Percentiles rank a stretch among this genome's conserved stretches.
phyloP scores from a whole-genome alignment of 2,113 vertebrate genomes.

The Eclectus roratus region DNA sequence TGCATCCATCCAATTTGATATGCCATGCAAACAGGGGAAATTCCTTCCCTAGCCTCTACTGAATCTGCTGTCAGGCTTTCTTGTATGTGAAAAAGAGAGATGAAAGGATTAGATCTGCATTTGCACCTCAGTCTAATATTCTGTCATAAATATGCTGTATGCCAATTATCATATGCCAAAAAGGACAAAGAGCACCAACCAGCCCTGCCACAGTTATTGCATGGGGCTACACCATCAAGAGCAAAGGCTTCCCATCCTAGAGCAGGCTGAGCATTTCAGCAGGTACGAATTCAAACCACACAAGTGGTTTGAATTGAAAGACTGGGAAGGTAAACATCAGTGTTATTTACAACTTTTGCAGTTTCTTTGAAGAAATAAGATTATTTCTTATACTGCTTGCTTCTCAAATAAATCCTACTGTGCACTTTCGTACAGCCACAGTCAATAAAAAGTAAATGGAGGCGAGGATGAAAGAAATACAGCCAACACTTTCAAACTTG shows the following conservation, averaged over 20 bases:
- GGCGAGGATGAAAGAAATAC: background rate
- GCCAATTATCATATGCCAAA: slow-evolving; percentile 45
- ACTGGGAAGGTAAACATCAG: background rate
- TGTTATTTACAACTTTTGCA: background rate
- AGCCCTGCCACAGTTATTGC: background rate
- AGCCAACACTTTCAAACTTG: background rate
- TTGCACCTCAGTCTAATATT: slow-evolving; percentile 49
- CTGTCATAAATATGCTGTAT: slow-evolving; percentile 39
- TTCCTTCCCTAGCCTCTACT: slow-evolving; percentile 13
- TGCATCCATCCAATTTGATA: background rate
- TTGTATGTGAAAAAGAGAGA: slow-evolving; percentile 11
- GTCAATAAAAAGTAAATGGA: background rate
- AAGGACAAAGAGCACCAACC: background rate
- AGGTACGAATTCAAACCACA: background rate
- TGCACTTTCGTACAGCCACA: background rate
- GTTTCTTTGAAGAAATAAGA: background rate
- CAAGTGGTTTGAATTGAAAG: background rate
- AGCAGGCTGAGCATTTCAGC: background rate
- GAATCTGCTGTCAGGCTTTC: slow-evolving; percentile 42
- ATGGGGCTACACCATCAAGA: background rate
- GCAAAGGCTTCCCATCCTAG: background rate
- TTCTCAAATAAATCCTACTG: background rate
- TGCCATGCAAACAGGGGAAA: background rate
- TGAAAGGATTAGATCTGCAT: slow-evolving; percentile 24
- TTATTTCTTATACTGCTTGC: background rate